Base-by-base conservation (phyloP, 1,140 invertebrate species). In the Penaeus vannamei region DNA sequence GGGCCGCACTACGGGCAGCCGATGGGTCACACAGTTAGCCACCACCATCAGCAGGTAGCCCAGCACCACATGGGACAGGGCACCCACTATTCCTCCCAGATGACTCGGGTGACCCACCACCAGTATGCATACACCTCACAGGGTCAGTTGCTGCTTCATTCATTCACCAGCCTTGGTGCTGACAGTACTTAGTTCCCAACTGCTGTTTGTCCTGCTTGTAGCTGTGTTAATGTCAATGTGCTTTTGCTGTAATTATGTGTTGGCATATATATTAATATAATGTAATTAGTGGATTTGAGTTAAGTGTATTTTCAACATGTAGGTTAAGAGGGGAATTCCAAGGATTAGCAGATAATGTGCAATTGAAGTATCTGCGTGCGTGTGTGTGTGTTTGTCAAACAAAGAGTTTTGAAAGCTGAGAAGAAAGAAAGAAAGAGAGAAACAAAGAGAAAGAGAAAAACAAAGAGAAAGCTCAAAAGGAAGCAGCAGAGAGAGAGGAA, bases 41-140 rank as follows among this genome's bases (percentile, higher is more conserved):
- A 89, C 42, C 87, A 89, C 87, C 82, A 89, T 76, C 69, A 76
- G 29, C 87, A 89, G 87, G 83, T 84, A 89, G 87, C 72, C 87
- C 87, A 89, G 59, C 87, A 89, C 61, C 53, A 69, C 61, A 84
- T 83, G 26, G 64, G 69, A 53, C 87, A 89, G n/a, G 82, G 32
- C 60, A 29, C 60, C 26, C 69, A 76, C 42, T 83, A 89, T 83
- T 84, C 64, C 87, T 89, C 87, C 64, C 87, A 89, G 60, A 83
- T 85, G 87, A 84, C 87, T 61, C 87, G 87, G 76, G 81, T 84
- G 22, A 46, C 87, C 23, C 87, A 89, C 53, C 87, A 89, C 59
- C 87, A 85, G 82, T 89, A 89, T 79, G 46, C 82, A 61, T 84
- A 89, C 87, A 89, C 82, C 32, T 64, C 82, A 89, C 82, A 89